These are phyloP conservation scores for Cheilosia soror DNA, from an alignment of 2,888 invertebrate species.

Conservation along the genomic window DNA sequence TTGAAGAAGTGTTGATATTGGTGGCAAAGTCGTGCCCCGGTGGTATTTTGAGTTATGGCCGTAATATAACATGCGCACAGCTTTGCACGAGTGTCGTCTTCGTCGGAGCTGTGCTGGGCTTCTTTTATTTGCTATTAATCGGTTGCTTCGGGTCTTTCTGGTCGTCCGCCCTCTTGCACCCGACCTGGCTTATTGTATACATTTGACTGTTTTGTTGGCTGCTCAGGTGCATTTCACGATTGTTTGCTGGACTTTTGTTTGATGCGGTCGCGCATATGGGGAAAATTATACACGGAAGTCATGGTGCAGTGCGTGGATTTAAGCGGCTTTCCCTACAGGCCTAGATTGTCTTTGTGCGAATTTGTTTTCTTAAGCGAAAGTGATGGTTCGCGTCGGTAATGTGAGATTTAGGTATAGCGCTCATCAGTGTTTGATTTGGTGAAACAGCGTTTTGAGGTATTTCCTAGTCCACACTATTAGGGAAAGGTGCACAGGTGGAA, in stretches of 20 bases:
- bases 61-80: constrained; percentile 44
- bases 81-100: constrained; percentile 52
- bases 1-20: constrained; percentile 42
- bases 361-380: constrained; percentile 14
- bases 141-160: constrained; percentile 17
- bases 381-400: neutral
- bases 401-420: constrained; percentile 3
- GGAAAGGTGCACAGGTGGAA: constrained; percentile 3
- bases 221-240: constrained; percentile 62
- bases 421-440: constrained; percentile 7
- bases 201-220: constrained; percentile 30
- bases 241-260: constrained; percentile 41
- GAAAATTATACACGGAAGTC: constrained; percentile 40
- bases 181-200: constrained; percentile 12
- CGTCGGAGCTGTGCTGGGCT: neutral
- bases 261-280: constrained; percentile 12
- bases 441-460: constrained; percentile 10
- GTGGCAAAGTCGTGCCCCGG: constrained; percentile 50
- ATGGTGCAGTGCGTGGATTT: constrained; percentile 49
- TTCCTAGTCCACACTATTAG: neutral
- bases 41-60: constrained; percentile 57
- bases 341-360: neutral
- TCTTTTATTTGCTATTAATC: constrained; percentile 34
- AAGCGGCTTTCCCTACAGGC: constrained; percentile 8
- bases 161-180: neutral